phyloP scores from a whole-genome alignment of 2,888 invertebrate genomes.

The Drosophila kanekoi region DNA sequence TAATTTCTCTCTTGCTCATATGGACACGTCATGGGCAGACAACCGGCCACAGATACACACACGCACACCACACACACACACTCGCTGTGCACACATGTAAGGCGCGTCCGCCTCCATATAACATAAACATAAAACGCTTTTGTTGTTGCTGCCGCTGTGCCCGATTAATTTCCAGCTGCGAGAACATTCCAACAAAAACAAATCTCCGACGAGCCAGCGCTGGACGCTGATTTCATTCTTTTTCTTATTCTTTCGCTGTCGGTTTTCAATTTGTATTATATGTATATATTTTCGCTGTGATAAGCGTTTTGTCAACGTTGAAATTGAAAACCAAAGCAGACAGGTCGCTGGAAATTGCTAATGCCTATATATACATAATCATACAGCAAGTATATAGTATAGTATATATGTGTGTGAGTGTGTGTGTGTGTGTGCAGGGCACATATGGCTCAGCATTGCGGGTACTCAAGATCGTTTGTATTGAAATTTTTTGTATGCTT shows the following conservation, averaged over 20 bases:
- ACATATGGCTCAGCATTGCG: conserved; percentile 13
- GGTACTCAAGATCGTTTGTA: conserved; percentile 16
- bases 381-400: background rate
- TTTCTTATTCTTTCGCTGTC: conserved; percentile 26
- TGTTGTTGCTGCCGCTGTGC: conserved; percentile 60
- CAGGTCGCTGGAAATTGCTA: conserved; percentile 31
- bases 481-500: conserved; percentile 59
- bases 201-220: conserved; percentile 11
- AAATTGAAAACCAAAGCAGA: conserved; percentile 49
- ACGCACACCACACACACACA: conserved; percentile 15
- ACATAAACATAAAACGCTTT: conserved; percentile 77
- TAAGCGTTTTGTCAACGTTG: conserved; percentile 57
- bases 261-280: conserved; percentile 25
- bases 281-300: conserved; percentile 53
- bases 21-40: conserved; percentile 63
- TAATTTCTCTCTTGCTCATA: conserved; percentile 21
- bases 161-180: conserved; percentile 75
- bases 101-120: conserved; percentile 47
- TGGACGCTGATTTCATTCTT: conserved; percentile 34
- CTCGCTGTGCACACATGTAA: conserved; percentile 25
- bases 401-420: conserved; percentile 1
- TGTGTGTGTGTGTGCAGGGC: background rate
- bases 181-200: conserved; percentile 68
- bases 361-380: conserved; percentile 3
- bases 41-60: conserved; percentile 22